These are phyloP conservation scores for Pollicipes pollicipes DNA, from an alignment of 1,140 invertebrate species.

Conservation along the genomic window DNA sequence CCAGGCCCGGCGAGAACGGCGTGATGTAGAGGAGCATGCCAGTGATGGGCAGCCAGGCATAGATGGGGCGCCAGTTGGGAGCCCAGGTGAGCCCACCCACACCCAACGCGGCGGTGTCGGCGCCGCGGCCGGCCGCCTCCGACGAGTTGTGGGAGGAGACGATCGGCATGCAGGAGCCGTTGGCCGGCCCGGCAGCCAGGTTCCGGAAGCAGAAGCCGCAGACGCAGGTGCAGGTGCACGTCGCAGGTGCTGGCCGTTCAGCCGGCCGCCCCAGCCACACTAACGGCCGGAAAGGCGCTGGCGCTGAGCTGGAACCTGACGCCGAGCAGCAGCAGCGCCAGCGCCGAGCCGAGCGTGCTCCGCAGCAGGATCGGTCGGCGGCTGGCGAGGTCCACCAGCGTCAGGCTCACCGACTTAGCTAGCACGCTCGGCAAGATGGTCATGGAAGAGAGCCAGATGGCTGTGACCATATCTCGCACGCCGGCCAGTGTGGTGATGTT, in stretches of 20 bases:
- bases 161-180: not conserved
- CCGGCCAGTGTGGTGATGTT: conserved; percentile 41
- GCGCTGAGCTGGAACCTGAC: conserved; percentile 33
- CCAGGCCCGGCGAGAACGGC: conserved; percentile 29
- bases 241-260: conserved; percentile 5
- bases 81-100: conserved; percentile 19
- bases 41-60: conserved; percentile 33
- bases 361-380: conserved; percentile 34
- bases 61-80: conserved; percentile 33
- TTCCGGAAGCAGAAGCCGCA: not conserved
- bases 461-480: conserved; percentile 30
- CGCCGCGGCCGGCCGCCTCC: conserved; percentile 11
- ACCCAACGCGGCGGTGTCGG: conserved; percentile 15
- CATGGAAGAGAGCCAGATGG: conserved; percentile 42
- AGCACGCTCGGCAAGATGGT: conserved; percentile 37
- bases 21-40: conserved; percentile 31
- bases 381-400: conserved; percentile 39
- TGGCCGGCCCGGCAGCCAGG: not conserved
- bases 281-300: conserved; percentile 28
- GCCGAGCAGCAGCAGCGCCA: conserved; percentile 30
- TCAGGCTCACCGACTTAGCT: conserved; percentile 38
- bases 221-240: not conserved
- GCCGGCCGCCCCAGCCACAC: conserved; percentile 11
- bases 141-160: not conserved
- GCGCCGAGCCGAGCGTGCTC: conserved; percentile 32